Percentiles rank a stretch among this genome's conserved stretches.
These are phyloP conservation scores for Hemichromis elongatus DNA, from an alignment of 2,113 vertebrate genomes.

Conservation along the genomic window DNA sequence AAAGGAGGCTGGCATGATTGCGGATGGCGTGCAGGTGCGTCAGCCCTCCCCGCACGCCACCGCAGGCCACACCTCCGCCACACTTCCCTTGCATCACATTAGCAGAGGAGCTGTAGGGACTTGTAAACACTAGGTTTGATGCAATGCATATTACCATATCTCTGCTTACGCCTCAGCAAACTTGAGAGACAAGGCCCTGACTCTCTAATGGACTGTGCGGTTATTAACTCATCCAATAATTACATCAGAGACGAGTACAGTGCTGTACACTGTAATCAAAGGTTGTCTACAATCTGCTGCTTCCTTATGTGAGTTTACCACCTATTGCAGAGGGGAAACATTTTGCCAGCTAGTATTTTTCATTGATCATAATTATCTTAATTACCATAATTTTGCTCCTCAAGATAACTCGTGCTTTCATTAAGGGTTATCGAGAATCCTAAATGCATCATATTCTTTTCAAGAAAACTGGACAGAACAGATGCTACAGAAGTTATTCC, in stretches of 20 bases:
- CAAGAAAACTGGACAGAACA: neutral
- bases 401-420: neutral
- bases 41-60: no score
- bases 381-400: neutral
- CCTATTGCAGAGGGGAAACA: neutral
- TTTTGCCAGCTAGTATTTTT: neutral
- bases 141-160: neutral
- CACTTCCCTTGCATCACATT: no score
- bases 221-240: slow-evolving; percentile 37
- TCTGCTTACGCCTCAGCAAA: neutral
- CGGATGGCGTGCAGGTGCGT: no score
- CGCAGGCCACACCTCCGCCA: no score
- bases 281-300: neutral
- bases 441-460: neutral
- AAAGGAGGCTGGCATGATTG: no score
- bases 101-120: neutral
- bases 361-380: neutral
- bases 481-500: neutral
- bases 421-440: neutral
- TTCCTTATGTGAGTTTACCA: neutral
- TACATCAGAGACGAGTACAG: neutral
- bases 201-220: slow-evolving; percentile 22
- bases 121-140: neutral
- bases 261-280: slow-evolving; percentile 13
- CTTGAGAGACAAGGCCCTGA: slow-evolving; percentile 13